Base-by-base conservation (phyloP, 2,888 invertebrate genomes). In the Coecobrya sp. region DNA sequence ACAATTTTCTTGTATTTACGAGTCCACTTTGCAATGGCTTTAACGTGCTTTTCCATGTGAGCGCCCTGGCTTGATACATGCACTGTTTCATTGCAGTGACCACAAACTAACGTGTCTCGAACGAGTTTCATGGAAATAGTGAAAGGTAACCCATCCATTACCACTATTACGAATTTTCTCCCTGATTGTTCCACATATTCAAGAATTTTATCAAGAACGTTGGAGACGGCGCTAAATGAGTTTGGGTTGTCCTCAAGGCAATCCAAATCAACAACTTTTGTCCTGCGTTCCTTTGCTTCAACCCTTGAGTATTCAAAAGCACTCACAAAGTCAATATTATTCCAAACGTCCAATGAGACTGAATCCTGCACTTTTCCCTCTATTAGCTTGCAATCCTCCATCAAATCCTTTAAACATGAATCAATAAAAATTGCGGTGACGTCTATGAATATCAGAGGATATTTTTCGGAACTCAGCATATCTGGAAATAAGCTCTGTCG, bases 201-300 rank as follows among this genome's bases (percentile, higher is more conserved):
- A 1, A 85, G 16, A 45, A 85, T 68, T 22, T 42, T 36, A 30
- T 85, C 85, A 13, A 85, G 22, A 1, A 85, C 68, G 0, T 22
- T n/a, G 0, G 42, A 1, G 8, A 85, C 65, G 0, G 85, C 4
- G 3, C 0, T 11, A 25, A 36, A 85, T 0, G 85, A 85, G 22
- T 65, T 85, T 13, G 85, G 85, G 49, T 62, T 85, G 3, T 45
- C 85, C 30, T 36, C n/a, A 0, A 85, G 19, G 42, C 65, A 68
- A 11, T 85, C 85, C 22, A 85, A 25, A 25, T 85, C 85, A 16
- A 85, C 55, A 1, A 22, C 3, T n/a, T 1, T 0, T 11, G 19
- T 59, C 13, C 59, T n/a, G n/a, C n/a, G n/a, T n/a, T n/a, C n/a
- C n/a, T n/a, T n/a, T n/a, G n/a, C n/a, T 19, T 52, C 27, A 4